Evolutionary conservation across 2,888 invertebrate species (phyloP), one percentile per base, ranked within the genome.

Genomic region (Allophyes oxyacanthae): DNA sequence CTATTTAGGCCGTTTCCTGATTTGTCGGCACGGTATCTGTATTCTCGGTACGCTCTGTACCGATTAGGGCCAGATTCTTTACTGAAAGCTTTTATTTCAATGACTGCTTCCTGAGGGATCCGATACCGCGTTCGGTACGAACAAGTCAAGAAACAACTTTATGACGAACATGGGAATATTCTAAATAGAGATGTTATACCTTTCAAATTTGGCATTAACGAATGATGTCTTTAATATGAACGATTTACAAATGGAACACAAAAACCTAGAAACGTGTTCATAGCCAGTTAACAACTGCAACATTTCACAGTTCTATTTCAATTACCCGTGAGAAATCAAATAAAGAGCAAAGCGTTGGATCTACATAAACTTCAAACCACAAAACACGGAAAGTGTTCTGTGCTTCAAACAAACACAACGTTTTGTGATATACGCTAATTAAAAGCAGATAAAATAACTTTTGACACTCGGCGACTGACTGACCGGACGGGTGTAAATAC

Each of bases 291-390:
- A 62, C 6, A 38, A 13, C 33, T 6, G 11, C 26, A 50, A n/a
- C 6, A 38, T 11, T 45, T 34, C 13, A 58, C 41, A 50, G 61
- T 51, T 52, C 38, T 34, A 43, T 45, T 43, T 67, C 38, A 52
- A 48, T 67, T 67, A 40, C 5, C 5, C 25, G 32, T 34, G 34
- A 46, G 38, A 66, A 20, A 26, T 51, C n/a, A 48, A 38, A 40
- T 59, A 26, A 15, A 46, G 13, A 40, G 20, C 34, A 14, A 30
- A 36, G 43, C 10, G 1, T 25, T 38, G 36, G 25, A 45, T 25
- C 46, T 32, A 36, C n/a, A 42, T 28, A 8, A 30, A 68, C 64
- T 68, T 64, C 64, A n/a, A n/a, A n/a, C n/a, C n/a, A n/a, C n/a
- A n/a, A n/a, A n/a, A n/a, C n/a, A n/a, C n/a, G n/a, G n/a, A n/a